Evolutionary conservation across 2,797 vertebrate genomes (phyloP).

Genomic region (Psittacula derbiana): DNA sequence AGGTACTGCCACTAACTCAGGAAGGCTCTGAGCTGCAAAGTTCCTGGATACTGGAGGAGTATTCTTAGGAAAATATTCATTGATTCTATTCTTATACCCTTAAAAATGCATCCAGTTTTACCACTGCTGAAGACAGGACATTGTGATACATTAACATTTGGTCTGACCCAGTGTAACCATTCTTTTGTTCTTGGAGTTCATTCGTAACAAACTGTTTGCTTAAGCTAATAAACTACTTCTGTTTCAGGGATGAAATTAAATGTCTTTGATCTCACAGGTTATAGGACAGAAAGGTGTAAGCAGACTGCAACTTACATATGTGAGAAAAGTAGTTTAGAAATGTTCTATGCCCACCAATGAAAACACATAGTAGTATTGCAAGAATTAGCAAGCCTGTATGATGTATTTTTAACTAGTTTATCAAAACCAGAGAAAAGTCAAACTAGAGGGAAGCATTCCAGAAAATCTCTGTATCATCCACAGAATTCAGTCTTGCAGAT

Average conservation of each 20-base stretch:
- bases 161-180: neutral
- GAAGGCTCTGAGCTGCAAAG: neutral
- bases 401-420: neutral
- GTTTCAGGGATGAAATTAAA: conserved; percentile 9
- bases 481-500: neutral
- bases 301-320: neutral
- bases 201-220: neutral
- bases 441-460: neutral
- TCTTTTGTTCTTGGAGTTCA: neutral
- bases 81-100: neutral
- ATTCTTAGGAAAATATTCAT: neutral
- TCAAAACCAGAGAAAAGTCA: neutral
- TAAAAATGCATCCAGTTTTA: neutral
- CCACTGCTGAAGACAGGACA: neutral
- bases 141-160: neutral
- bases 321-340: neutral
- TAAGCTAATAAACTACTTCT: neutral
- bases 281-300: neutral
- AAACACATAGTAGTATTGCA: neutral
- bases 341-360: neutral
- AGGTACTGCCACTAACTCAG: neutral
- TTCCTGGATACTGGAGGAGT: neutral
- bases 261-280: neutral
- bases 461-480: neutral
- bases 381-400: neutral